These are phyloP conservation scores for Bolinopsis microptera DNA, from an alignment of 37 sponge, comb jelly and placozoan genomes.

Conservation along the genomic window DNA sequence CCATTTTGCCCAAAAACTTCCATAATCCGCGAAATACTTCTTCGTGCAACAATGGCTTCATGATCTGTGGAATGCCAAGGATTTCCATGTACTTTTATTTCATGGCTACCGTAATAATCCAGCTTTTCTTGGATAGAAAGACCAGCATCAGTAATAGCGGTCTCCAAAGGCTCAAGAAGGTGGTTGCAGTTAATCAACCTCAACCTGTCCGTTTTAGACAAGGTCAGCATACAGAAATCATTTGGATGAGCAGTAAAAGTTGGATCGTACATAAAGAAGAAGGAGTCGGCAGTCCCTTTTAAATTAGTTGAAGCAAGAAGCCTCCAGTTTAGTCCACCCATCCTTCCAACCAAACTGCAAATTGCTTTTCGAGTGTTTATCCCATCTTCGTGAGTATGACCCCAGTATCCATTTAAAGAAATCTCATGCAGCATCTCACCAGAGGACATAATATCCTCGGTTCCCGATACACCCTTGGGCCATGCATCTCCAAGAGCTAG, in stretches of 20 bases:
- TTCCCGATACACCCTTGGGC: neutral
- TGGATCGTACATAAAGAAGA: slow-evolving; percentile 43
- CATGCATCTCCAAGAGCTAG: neutral
- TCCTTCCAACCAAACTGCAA: slow-evolving; percentile 38
- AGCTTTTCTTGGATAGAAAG: slow-evolving; percentile 4
- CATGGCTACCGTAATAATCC: neutral
- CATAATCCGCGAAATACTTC: slow-evolving; percentile 25
- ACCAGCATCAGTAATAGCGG: slow-evolving; percentile 1
- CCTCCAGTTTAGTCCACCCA: slow-evolving; percentile 34
- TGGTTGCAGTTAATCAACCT: slow-evolving; percentile 38
- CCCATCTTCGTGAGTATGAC: neutral
- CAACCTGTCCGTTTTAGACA: neutral
- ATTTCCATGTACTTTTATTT: neutral
- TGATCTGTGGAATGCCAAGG: neutral
- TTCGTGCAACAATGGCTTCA: neutral
- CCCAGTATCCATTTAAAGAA: neutral
- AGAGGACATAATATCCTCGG: neutral
- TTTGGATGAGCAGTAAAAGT: neutral
- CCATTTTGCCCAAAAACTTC: neutral
- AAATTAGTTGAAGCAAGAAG: neutral
- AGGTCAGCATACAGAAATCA: neutral
- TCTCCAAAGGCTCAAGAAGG: neutral
- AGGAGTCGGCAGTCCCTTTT: neutral
- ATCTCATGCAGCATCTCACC: neutral
- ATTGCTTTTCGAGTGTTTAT: slow-evolving; percentile 8